Conservation (phyloP, 2,113 vertebrate genomes). For the Myxocyprinus asiaticus region DNA sequence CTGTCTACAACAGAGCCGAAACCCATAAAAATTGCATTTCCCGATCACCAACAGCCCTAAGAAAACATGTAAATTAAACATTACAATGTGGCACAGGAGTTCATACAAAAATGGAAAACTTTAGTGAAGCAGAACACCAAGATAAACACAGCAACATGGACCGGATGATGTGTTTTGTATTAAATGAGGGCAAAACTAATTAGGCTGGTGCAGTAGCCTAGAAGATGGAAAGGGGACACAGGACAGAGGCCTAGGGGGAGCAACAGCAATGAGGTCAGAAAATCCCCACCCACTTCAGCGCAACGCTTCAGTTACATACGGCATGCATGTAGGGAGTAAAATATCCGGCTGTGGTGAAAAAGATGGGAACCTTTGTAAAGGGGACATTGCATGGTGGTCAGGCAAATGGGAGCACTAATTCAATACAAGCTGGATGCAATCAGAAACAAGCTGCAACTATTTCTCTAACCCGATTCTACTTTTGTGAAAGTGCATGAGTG, state of each 20-base stretch:
- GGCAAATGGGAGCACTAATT: background rate
- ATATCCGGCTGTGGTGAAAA: background rate
- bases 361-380: background rate
- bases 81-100: background rate
- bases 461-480: no score
- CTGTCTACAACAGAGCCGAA: slow-evolving; percentile 9
- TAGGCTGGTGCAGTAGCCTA: slow-evolving; percentile 65
- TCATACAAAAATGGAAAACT: background rate
- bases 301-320: slow-evolving; percentile 47
- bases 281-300: slow-evolving; percentile 59
- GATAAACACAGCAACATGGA: slow-evolving; percentile 52
- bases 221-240: slow-evolving; percentile 67
- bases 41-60: background rate
- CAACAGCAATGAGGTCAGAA: slow-evolving; percentile 71
- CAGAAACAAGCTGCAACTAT: no score
- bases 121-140: slow-evolving; percentile 13
- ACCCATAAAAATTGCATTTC: background rate
- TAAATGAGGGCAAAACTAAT: slow-evolving; percentile 80
- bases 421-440: background rate
- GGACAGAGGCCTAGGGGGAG: slow-evolving; percentile 68
- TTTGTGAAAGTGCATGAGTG: no score
- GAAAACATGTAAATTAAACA: no score
- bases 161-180: slow-evolving; percentile 58
- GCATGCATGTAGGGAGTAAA: slow-evolving; percentile 3
- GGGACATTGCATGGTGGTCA: background rate